phyloP scores from a whole-genome alignment of 1,140 invertebrate species.

The Lordiphosa clarofinis region DNA sequence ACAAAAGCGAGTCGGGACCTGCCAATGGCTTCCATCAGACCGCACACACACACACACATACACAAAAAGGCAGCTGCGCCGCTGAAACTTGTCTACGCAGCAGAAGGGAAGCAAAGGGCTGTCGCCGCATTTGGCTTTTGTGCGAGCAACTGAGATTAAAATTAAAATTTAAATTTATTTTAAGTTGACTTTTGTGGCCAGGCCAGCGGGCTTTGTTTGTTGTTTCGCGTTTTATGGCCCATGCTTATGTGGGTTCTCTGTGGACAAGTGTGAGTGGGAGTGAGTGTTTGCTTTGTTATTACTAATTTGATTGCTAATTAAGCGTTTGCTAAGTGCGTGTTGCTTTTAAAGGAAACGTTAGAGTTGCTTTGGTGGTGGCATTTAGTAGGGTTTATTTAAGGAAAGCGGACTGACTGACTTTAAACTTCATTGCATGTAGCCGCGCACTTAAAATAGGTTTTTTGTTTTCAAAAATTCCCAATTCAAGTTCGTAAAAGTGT shows the following conservation, averaged over 20 bases:
- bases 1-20: slow-evolving; percentile 29
- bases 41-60: slow-evolving; percentile 26
- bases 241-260: slow-evolving; percentile 7
- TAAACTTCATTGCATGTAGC: too few species aligned
- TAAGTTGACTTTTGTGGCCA: slow-evolving; percentile 62
- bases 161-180: slow-evolving; percentile 76
- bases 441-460: too few species aligned
- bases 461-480: too few species aligned
- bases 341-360: background rate
- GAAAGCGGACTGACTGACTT: background rate
- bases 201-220: slow-evolving; percentile 35
- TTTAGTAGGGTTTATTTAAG: background rate
- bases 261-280: slow-evolving; percentile 4
- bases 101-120: slow-evolving; percentile 21
- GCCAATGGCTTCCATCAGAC: slow-evolving; percentile 43
- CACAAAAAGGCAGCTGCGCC: slow-evolving; percentile 46
- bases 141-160: slow-evolving; percentile 55
- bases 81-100: slow-evolving; percentile 66
- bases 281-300: slow-evolving; percentile 26
- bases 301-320: slow-evolving; percentile 31
- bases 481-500: too few species aligned
- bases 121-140: slow-evolving; percentile 45
- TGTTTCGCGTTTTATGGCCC: slow-evolving; percentile 18
- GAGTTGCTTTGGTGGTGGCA: background rate
- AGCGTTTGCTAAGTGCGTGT: slow-evolving; percentile 8